Evolutionary conservation across 2,888 invertebrate genomes (phyloP), one percentile per base, ranked within the genome.

Genomic region (Caenorhabditis sp.): DNA sequence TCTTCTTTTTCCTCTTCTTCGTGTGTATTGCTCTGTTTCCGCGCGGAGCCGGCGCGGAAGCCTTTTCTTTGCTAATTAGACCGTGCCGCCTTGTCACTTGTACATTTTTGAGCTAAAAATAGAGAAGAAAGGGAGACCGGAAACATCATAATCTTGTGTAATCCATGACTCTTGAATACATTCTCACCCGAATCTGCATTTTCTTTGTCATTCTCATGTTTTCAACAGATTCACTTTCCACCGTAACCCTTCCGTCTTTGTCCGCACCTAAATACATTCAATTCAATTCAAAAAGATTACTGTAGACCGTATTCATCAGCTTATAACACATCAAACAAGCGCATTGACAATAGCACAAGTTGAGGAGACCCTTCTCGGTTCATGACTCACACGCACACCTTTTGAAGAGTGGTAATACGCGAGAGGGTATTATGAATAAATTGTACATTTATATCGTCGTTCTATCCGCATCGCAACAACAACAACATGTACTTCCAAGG

Each of bases 361-460:
- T 39, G 20, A 39, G 17, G 8, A 8, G 50, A 17, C 41, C 26
- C 30, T 20, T 37, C 24, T 24, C 26, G 30, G 24, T 22, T 39
- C 50, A 45, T 66, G 56, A 66, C 39, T 58, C 66, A 68, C 66
- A 68, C n/a, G 50, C 50, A 37, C 46, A 22, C 52, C 32, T n/a
- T 35, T 26, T 62, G 41, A 43, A n/a, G 30, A 30, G 43, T n/a
- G 56, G 11, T 15, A 8, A 15, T 39, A 46, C 22, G n/a, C 13
- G 41, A 53, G 41, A 43, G 50, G 66, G 68, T 68, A 68, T 68
- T 68, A 66, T 66, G 53, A 53, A 55, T 30, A 56, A 55, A 65
- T 55, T 65, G 65, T 56, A 66, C 48, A 66, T 56, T 56, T 56
- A 66, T 65, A 65, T 68, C 50, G 50, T 48, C 56, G 37, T 39